phyloP scores from a whole-genome alignment of 2,888 invertebrate genomes.

The Coronaproctus castanopsis region DNA sequence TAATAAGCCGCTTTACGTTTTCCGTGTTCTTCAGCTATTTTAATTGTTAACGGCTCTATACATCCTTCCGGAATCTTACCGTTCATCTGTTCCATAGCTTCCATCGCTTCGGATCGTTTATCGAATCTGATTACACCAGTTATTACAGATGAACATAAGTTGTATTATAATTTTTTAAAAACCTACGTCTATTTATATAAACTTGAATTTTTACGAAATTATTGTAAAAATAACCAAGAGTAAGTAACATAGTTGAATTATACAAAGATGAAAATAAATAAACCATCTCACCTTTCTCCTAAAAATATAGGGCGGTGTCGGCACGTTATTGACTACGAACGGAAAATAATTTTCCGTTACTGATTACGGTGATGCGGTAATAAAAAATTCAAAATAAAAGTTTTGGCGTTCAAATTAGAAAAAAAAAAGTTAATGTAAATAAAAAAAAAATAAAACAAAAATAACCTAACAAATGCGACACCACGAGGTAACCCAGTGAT shows the following conservation, averaged over 20 bases:
- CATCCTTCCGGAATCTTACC: slow-evolving; percentile 68
- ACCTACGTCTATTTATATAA: not conserved
- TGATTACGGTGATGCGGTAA: no score
- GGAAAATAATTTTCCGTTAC: no score
- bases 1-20: slow-evolving; percentile 58
- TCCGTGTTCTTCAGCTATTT: slow-evolving; percentile 69
- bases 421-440: not conserved
- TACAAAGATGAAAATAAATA: not conserved
- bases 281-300: no score
- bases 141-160: no score
- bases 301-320: no score
- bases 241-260: not conserved
- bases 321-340: no score
- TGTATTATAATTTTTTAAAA: not conserved
- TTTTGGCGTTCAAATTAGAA: no score
- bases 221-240: no score
- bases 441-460: slow-evolving; percentile 1
- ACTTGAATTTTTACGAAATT: not conserved
- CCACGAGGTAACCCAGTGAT: slow-evolving; percentile 70
- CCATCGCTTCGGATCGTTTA: slow-evolving; percentile 71
- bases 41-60: slow-evolving; percentile 61
- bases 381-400: no score
- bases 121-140: no score
- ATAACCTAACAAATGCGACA: slow-evolving; percentile 76
- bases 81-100: slow-evolving; percentile 67